Evolutionary conservation across 92 coral and sea anemone genomes (phyloP), one percentile per base, ranked within the genome.

Genomic region (Pocillopora grandis): DNA sequence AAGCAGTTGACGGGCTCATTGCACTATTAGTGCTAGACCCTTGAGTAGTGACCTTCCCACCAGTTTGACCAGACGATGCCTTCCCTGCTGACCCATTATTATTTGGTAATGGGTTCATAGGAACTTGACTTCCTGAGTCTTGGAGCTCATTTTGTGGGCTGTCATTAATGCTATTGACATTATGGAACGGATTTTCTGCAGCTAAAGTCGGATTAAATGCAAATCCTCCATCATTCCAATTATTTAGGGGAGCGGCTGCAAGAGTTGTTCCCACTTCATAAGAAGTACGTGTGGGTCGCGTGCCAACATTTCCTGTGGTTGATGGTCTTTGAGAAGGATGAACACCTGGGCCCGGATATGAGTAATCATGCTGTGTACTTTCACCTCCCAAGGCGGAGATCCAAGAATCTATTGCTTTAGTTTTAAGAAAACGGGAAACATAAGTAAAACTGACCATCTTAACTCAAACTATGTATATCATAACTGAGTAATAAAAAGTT

Each of bases 371-470:
- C 8, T 23, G 58, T n/a, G 5, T 58, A 4, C 14, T 49, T 2
- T 55, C 64, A 21, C 66, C 12, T 67, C 70, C 76, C 58, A 69
- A 16, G 17, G n/a, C 67, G 35, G 72, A 56, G 57, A 62, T 35
- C 84, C 84, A 68, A 6, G 81, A 62, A 58, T 68, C 84, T 80
- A 19, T 57, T 2, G 73, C 5, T 33, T 12, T 8, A 68, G 52
- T 3, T 42, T 42, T 3, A 42, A 42, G 4, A 42, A 42, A 42
- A 42, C 52, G 8, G 52, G 4, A 42, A 3, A 3, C 52, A 42
- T 42, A 42, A 42, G 52, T 42, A 42, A 3, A 7, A 42, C 8
- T 42, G 52, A 42, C 1, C 52, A 42, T 42, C 52, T 42, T 7
- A 42, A 7, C 52, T 42, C 52, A 42, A 42, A 42, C 52, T 42